Evolutionary conservation across 2,888 invertebrate genomes (phyloP).

Genomic region (Habrosyne pyritoides): DNA sequence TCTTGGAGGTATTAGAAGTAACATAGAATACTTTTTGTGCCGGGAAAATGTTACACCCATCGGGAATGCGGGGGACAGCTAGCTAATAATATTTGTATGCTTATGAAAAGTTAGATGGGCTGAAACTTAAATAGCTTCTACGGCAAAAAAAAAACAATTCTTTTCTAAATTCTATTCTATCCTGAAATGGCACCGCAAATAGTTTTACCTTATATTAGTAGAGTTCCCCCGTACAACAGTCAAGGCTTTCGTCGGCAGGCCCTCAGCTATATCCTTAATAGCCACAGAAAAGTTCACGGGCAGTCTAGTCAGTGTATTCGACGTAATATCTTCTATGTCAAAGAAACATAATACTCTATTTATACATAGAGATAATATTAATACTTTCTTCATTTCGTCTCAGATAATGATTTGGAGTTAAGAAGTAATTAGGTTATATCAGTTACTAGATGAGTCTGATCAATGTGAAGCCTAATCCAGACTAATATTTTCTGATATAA

Average conservation of each 20-base stretch:
- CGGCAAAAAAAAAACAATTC: too few species aligned
- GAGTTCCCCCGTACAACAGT: conserved; percentile 72
- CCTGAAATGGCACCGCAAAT: too few species aligned
- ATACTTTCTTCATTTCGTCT: conserved; percentile 23
- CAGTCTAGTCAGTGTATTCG: conserved; percentile 50
- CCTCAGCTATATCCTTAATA: conserved; percentile 70
- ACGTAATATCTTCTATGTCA: conserved; percentile 58
- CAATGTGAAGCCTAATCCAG: conserved; percentile 17
- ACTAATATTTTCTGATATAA: conserved; percentile 27
- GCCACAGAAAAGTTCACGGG: conserved; percentile 67
- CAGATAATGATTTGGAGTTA: neutral
- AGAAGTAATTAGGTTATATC: conserved; percentile 4
- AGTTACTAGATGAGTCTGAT: neutral
- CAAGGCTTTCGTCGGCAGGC: conserved; percentile 61
- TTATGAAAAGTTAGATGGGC: too few species aligned
- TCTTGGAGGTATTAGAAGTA: too few species aligned
- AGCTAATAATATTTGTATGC: too few species aligned
- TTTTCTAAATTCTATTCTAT: too few species aligned
- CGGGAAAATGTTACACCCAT: too few species aligned
- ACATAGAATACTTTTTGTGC: too few species aligned
- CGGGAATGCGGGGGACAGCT: too few species aligned
- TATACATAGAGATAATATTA: conserved; percentile 26
- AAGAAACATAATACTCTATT: conserved; percentile 45
- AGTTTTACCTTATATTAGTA: conserved; percentile 62
- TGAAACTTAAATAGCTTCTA: too few species aligned